These are phyloP conservation scores for Drosophila ambigua DNA, from an alignment of 1,140 invertebrate genomes.

Conservation along the genomic window DNA sequence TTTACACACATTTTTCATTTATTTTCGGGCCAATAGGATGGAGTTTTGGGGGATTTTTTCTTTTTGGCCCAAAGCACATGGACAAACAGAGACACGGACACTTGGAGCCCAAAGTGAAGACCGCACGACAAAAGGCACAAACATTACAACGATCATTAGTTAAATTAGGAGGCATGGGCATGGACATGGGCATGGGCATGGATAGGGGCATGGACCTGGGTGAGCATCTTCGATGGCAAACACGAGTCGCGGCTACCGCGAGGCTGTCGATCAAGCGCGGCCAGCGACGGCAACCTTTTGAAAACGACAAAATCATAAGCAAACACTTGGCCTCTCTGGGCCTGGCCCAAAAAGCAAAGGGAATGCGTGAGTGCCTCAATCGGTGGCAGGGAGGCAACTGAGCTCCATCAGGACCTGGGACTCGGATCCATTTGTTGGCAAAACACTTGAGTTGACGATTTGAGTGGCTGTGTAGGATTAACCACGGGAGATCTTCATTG, in stretches of 20 bases:
- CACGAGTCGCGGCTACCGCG: conserved; percentile 68
- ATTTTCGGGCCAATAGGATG: conserved; percentile 41
- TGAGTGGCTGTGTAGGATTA: conserved; percentile 20
- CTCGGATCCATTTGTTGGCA: conserved; percentile 48
- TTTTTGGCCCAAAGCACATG: conserved; percentile 62
- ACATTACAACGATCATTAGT: conserved; percentile 81
- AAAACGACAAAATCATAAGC: conserved; percentile 71
- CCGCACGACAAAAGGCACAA: conserved; percentile 75
- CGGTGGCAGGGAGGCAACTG: conserved; percentile 9
- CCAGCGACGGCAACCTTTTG: conserved; percentile 61
- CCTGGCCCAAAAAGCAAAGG: conserved; percentile 30
- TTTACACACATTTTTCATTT: conserved; percentile 26
- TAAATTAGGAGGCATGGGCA: conserved; percentile 68
- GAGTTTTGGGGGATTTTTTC: conserved; percentile 18
- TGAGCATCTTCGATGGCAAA: conserved; percentile 49
- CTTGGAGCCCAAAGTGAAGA: conserved; percentile 74
- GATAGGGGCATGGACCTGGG: conserved; percentile 1
- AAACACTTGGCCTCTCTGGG: conserved; percentile 50
- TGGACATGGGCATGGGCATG: conserved; percentile 7
- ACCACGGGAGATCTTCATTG: conserved; percentile 4
- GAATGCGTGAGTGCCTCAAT: conserved; percentile 15
- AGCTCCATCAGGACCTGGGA: conserved; percentile 60
- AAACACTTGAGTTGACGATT: conserved; percentile 45
- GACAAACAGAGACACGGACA: conserved; percentile 72
- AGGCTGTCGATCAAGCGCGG: conserved; percentile 73